phyloP scores from a whole-genome alignment of 2,797 vertebrate species.

The Cynopterus sphinx region DNA sequence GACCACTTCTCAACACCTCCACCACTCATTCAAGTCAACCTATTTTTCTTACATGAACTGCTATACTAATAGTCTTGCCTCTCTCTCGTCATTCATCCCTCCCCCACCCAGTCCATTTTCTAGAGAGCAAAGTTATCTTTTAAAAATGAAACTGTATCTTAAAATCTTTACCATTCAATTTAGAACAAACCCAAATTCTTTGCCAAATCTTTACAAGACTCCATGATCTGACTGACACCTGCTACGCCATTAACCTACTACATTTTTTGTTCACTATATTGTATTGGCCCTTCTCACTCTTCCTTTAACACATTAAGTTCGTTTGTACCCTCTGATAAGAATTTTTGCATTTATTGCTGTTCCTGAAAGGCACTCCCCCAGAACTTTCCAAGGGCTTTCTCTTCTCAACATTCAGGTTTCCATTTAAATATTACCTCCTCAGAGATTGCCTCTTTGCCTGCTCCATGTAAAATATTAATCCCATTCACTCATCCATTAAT shows the following conservation, averaged over 20 bases:
- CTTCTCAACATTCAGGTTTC: background rate
- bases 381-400: background rate
- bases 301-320: background rate
- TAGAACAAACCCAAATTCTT: slow-evolving; percentile 1
- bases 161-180: slow-evolving; percentile 15
- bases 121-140: background rate
- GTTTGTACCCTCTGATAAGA: background rate
- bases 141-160: slow-evolving; percentile 22
- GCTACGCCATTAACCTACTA: background rate
- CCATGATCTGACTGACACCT: background rate
- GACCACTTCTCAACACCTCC: background rate
- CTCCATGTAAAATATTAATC: background rate
- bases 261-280: background rate
- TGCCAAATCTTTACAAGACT: background rate
- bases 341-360: background rate
- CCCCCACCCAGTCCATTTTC: background rate
- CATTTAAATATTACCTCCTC: background rate
- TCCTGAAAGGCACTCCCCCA: background rate
- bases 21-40: background rate
- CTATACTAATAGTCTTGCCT: background rate
- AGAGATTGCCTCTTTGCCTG: background rate
- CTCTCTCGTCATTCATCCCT: background rate
- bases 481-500: background rate
- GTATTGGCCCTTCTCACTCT: background rate
- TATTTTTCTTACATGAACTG: background rate